Conservation (phyloP, 2,113 vertebrate genomes). For the Megaptera novaeangliae region DNA sequence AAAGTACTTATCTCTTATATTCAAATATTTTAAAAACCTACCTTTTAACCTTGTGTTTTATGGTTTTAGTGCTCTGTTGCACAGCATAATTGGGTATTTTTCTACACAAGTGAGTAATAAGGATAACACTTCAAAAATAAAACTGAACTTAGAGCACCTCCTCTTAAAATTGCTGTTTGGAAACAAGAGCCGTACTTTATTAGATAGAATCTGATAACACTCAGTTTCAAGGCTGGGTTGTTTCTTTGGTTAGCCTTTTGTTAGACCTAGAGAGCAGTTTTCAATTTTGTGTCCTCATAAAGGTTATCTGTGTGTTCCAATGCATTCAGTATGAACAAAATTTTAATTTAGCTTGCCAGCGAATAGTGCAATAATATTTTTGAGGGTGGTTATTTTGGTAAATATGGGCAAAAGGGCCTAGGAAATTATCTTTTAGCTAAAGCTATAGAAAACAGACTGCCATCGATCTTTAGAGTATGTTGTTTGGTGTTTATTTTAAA, state of each 20-base stretch:
- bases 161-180: conserved; percentile 4
- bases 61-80: neutral
- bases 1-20: neutral
- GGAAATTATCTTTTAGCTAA: neutral
- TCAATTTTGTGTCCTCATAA: neutral
- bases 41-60: neutral
- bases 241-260: neutral
- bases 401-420: neutral
- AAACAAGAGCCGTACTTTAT: neutral
- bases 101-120: neutral
- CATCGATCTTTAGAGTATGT: neutral
- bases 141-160: neutral
- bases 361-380: neutral
- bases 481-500: neutral
- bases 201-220: neutral
- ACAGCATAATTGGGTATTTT: neutral
- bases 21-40: neutral
- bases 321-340: neutral
- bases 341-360: neutral
- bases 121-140: neutral
- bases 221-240: conserved; percentile 16
- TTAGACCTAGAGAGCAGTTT: neutral
- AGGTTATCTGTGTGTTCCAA: neutral
- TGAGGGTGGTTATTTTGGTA: neutral
- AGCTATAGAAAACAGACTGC: neutral